Evolutionary conservation across 2,113 vertebrate genomes (phyloP).

Genomic region (Nannospalax galili): DNA sequence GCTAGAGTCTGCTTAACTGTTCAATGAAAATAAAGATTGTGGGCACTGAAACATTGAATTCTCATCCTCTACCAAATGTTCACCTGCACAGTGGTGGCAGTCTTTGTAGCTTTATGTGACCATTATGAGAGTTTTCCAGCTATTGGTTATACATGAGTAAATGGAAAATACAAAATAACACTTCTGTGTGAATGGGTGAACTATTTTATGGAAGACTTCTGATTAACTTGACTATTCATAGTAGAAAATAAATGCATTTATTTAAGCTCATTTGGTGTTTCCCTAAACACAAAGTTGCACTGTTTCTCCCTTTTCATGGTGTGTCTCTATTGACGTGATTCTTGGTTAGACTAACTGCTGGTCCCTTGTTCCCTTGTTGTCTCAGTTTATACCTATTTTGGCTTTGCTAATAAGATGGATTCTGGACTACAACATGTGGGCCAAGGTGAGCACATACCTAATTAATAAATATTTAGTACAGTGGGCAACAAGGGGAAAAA

Average conservation of each 20-base stretch:
- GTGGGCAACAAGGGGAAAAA: background rate
- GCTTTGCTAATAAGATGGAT: background rate
- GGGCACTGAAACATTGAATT: background rate
- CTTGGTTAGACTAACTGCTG: background rate
- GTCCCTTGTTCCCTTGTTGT: background rate
- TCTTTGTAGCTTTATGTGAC: background rate
- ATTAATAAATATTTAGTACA: background rate
- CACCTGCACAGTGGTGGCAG: background rate
- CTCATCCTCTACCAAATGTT: background rate
- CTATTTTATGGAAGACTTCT: background rate
- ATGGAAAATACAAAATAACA: background rate
- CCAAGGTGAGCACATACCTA: background rate
- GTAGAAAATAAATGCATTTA: slow-evolving; percentile 17
- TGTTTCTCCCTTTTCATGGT: background rate
- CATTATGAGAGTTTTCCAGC: background rate
- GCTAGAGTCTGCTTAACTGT: background rate
- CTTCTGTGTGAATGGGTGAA: background rate
- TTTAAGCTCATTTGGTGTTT: background rate
- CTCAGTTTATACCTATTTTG: background rate
- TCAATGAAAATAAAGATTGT: slow-evolving; percentile 39
- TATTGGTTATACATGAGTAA: background rate
- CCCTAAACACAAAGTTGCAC: background rate
- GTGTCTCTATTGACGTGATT: background rate
- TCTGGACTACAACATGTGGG: background rate
- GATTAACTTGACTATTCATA: slow-evolving; percentile 43